These are phyloP conservation scores for Noctua pronuba DNA, from an alignment of 2,888 invertebrate species.

Conservation along the genomic window DNA sequence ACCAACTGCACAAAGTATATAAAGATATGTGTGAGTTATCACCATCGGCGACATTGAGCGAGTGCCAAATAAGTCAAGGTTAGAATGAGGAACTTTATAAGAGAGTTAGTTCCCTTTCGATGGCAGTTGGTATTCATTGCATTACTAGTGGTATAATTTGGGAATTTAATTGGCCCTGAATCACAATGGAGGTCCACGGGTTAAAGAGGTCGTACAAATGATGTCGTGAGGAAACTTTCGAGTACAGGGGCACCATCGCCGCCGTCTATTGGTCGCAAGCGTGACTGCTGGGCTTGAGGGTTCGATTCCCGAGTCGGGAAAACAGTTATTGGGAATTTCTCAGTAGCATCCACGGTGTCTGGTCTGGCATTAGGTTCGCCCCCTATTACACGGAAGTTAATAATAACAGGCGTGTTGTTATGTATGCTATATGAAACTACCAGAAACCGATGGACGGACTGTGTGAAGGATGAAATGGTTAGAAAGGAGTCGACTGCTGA, in stretches of 20 bases:
- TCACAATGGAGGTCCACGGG: neutral
- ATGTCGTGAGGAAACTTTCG: neutral
- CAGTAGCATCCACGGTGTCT: too few species aligned
- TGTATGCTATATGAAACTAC: too few species aligned
- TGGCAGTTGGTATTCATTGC: slow-evolving; percentile 1
- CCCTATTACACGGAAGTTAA: too few species aligned
- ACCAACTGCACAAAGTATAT: neutral
- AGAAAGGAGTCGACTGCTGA: neutral
- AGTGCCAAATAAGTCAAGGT: slow-evolving; percentile 68
- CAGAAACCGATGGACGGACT: too few species aligned
- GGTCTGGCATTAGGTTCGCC: too few species aligned
- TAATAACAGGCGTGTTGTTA: too few species aligned
- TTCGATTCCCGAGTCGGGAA: too few species aligned
- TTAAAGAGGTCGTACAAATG: neutral
- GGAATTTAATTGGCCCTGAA: neutral
- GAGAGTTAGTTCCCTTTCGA: neutral
- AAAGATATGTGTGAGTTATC: slow-evolving; percentile 13
- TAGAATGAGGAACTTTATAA: slow-evolving; percentile 5
- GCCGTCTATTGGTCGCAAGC: too few species aligned
- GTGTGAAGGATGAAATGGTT: neutral
- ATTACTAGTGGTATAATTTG: neutral
- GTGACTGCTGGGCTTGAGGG: too few species aligned
- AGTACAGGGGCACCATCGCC: too few species aligned
- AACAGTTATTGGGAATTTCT: too few species aligned
- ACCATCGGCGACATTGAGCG: slow-evolving; percentile 50